Evolutionary conservation across 2,113 vertebrate species (phyloP).

Genomic region (Ranitomeya variabilis): DNA sequence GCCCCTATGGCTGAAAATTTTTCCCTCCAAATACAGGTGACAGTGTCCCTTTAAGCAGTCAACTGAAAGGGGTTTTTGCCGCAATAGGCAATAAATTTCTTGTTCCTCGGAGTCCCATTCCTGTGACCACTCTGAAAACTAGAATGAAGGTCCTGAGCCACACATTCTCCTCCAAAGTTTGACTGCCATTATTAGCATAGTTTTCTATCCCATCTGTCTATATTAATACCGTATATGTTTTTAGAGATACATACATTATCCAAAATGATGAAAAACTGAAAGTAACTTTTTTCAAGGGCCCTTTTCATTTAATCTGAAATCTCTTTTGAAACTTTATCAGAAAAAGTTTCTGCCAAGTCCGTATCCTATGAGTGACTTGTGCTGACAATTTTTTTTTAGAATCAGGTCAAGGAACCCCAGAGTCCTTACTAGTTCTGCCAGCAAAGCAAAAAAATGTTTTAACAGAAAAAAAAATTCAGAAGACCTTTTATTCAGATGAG

Average conservation of each 20-base stretch:
- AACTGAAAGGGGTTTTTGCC: no score
- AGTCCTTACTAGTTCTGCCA: neutral
- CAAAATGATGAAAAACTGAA: no score
- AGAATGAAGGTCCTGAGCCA: neutral
- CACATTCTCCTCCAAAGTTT: neutral
- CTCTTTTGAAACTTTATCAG: neutral
- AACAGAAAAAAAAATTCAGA: conserved; percentile 19
- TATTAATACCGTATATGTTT: no score
- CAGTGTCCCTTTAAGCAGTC: no score
- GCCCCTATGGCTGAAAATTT: no score
- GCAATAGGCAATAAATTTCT: no score
- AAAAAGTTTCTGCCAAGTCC: neutral
- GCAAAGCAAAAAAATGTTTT: neutral
- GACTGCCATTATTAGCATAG: neutral
- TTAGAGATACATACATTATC: no score
- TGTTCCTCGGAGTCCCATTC: no score
- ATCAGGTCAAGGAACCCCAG: neutral
- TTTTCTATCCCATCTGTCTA: neutral
- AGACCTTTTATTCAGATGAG: conserved; percentile 60
- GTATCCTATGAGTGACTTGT: neutral
- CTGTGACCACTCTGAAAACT: no score
- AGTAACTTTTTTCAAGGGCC: no score
- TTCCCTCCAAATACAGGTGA: no score
- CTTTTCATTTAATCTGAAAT: neutral
- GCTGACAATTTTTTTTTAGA: neutral